Evolutionary conservation across 2,797 vertebrate species (phyloP).

Genomic region (Pitangus sulphuratus): DNA sequence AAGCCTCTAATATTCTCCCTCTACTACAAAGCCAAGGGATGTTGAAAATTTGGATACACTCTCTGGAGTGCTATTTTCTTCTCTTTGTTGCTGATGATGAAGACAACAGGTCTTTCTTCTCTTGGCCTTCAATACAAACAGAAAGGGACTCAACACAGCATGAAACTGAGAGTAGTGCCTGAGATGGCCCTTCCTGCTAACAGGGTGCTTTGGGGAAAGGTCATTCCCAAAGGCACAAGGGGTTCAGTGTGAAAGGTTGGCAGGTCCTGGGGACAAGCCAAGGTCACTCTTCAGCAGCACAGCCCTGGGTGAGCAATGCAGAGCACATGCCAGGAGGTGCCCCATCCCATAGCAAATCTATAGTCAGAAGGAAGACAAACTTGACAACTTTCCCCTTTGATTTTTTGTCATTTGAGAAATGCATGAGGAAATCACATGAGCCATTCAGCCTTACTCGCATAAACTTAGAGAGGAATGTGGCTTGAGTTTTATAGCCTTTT

Average conservation of each 20-base stretch:
- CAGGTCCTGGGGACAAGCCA: not conserved
- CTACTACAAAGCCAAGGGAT: not conserved
- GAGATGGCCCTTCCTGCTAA: not conserved
- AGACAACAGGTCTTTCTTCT: conserved; percentile 2
- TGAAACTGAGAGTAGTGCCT: not conserved
- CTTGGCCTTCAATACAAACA: not conserved
- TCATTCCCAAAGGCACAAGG: not conserved
- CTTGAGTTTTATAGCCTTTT: conserved; percentile 39
- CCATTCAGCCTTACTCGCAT: not conserved
- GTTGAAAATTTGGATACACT: not conserved
- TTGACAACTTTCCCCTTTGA: not conserved
- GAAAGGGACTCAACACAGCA: not conserved
- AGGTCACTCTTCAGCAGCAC: not conserved
- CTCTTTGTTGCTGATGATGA: not conserved
- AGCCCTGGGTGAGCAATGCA: not conserved
- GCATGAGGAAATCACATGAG: not conserved
- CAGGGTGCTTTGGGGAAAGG: not conserved
- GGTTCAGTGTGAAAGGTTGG: not conserved
- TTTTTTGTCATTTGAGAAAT: not conserved
- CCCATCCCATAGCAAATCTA: not conserved
- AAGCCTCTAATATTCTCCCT: not conserved
- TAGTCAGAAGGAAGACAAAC: not conserved
- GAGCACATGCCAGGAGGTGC: accelerated
- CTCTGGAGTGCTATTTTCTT: conserved; percentile 1
- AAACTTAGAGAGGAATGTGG: not conserved